A percentile compares a stretch with the other conserved stretches of the same genome.
These are phyloP conservation scores for Andrena hattorfiana DNA, from an alignment of 2,888 invertebrate genomes.

Conservation along the genomic window DNA sequence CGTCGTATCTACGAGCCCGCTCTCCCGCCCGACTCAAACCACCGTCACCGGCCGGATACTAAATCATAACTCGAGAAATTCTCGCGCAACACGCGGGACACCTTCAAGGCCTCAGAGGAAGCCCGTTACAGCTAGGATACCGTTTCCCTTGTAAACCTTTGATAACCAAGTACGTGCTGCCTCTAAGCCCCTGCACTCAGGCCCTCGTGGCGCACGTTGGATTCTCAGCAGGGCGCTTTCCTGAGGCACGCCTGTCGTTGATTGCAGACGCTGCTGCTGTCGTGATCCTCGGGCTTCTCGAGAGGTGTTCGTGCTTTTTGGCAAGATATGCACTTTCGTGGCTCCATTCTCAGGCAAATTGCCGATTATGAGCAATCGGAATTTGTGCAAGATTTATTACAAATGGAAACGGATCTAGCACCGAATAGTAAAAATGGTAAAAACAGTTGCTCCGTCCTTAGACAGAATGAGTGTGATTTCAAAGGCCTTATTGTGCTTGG, in stretches of 20 bases:
- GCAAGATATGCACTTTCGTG: neutral
- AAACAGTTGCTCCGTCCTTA: no score
- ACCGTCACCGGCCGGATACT: conserved; percentile 71
- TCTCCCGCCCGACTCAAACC: conserved; percentile 59
- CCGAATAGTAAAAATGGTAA: no score
- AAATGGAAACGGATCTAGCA: no score
- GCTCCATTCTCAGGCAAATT: neutral
- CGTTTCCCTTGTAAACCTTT: conserved; percentile 78
- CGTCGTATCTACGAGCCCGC: conserved; percentile 11
- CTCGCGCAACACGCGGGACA: conserved; percentile 77
- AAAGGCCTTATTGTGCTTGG: no score
- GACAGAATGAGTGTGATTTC: no score
- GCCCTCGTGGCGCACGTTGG: conserved; percentile 1
- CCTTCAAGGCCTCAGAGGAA: conserved; percentile 80
- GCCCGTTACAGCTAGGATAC: conserved; percentile 68
- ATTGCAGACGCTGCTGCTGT: neutral
- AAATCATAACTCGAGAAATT: conserved; percentile 84
- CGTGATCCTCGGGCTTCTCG: neutral
- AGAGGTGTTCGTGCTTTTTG: neutral
- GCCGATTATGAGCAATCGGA: no score
- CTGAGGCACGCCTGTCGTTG: conserved; percentile 17
- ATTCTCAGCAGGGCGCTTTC: conserved; percentile 1
- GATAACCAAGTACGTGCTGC: conserved; percentile 75
- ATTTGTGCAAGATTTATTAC: no score
- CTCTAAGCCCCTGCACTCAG: conserved; percentile 31